Base-by-base conservation (phyloP, 2,888 invertebrate species). In the Latrodectus elegans region DNA sequence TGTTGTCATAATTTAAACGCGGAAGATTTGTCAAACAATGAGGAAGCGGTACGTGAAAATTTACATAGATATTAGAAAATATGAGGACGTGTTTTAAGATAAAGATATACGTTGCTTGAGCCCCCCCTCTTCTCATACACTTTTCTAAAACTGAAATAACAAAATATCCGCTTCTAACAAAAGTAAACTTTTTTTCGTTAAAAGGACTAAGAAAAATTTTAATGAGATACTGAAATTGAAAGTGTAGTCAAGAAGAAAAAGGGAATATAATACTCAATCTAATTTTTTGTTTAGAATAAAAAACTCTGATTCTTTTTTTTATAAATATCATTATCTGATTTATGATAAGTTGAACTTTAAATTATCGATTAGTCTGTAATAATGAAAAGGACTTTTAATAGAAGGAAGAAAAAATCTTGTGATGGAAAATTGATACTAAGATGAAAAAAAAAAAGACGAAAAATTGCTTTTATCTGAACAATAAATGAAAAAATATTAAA, bases 31-130 rank as follows among this genome's bases (percentile, higher is more conserved):
- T 78, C 77, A 84, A 78, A 78, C 72, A 78, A 72, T 78, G 72
- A 73, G 74, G 38, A 72, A 72, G 72, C 26, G 51, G 75, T 17
- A 76, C 10, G 51, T 11, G 55, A 17, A 73, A 84, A 84, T 84
- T 84, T 84, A 52, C 84, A 78, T 84, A 84, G 84, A 84, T 84
- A 84, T 84, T 84, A 77, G 74, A 73, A 60, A 73, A 72, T 78
- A 51, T 52, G 38, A 65, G 22, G 67, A 60, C 15, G 17, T 53
- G 71, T 52, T 71, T 71, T 22, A 12, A 38, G 38, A 38, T 38
- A 38, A 38, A 38, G 38, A 38, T 38, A 38, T 38, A 38, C 38
- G 38, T 38, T 38, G 38, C 38, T 38, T 38, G 38, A 38, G 6
- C 38, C 38, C 6, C 38, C 6, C 38, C 38, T 6, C 6, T 38